These are phyloP conservation scores for Coremacera marginata DNA, from an alignment of 2,888 invertebrate genomes.

Conservation along the genomic window DNA sequence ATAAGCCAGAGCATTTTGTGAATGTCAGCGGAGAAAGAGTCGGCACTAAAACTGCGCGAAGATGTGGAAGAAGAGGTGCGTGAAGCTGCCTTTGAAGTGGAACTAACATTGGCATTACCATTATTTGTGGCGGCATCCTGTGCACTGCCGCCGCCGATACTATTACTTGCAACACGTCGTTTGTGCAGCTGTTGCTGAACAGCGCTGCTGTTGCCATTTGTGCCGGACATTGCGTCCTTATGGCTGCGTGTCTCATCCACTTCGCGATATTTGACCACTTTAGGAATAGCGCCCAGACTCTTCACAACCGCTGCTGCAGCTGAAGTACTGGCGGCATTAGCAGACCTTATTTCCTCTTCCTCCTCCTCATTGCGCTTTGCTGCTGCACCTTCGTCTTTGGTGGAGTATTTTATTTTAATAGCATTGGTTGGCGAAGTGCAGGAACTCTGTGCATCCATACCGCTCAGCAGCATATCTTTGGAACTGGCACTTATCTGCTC, in stretches of 20 bases:
- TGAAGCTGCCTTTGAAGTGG: constrained; percentile 78
- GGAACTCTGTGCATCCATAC: constrained; percentile 62
- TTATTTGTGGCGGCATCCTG: constrained; percentile 57
- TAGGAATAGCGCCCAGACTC: constrained; percentile 70
- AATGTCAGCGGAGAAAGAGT: constrained; percentile 70
- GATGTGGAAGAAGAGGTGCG: constrained; percentile 74
- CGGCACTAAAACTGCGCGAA: constrained; percentile 72
- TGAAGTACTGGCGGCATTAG: constrained; percentile 50
- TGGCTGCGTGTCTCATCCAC: constrained; percentile 56
- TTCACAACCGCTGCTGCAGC: constrained; percentile 49
- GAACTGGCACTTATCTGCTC: constrained; percentile 79
- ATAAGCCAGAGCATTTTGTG: constrained; percentile 69
- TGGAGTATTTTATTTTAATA: constrained; percentile 46
- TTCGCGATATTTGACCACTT: constrained; percentile 66
- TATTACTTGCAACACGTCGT: constrained; percentile 54
- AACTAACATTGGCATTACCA: constrained; percentile 53
- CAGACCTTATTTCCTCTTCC: constrained; percentile 32
- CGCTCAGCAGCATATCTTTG: constrained; percentile 75
- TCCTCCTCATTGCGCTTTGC: constrained; percentile 30
- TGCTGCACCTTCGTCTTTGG: constrained; percentile 64
- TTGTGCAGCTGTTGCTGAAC: constrained; percentile 47
- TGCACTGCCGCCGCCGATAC: constrained; percentile 55
- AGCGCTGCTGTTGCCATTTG: constrained; percentile 10
- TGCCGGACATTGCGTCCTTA: constrained; percentile 5
- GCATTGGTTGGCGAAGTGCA: constrained; percentile 60